These are phyloP conservation scores for Stichopus chloronotus DNA, from an alignment of 35 echinoderm and acorn worm genomes.

Conservation along the genomic window DNA sequence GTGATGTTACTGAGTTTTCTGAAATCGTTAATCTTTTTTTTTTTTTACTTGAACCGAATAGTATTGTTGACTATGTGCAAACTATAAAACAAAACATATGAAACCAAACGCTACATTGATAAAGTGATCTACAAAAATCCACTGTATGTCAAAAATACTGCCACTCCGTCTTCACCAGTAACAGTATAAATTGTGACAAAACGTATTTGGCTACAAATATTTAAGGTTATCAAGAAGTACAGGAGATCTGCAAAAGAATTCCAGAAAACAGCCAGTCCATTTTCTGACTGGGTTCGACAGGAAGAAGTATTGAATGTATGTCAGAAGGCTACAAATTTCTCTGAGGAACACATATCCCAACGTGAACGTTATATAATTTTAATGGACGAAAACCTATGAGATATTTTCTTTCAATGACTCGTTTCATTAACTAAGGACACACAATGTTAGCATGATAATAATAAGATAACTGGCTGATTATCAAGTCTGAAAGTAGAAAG, in stretches of 20 bases:
- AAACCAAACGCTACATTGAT: conserved; percentile 3
- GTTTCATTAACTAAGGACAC: neutral
- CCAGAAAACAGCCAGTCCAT: neutral
- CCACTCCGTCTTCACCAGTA: neutral
- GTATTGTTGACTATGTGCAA: neutral
- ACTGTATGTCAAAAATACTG: neutral
- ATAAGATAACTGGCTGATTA: neutral
- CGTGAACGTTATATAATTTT: neutral
- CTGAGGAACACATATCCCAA: neutral
- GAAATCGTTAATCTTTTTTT: neutral
- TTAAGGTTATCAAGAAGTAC: neutral
- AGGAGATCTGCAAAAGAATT: neutral
- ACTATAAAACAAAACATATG: neutral
- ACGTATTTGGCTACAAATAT: neutral
- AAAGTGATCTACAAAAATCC: neutral
- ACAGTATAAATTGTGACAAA: neutral
- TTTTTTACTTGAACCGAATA: neutral
- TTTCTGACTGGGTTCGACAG: neutral
- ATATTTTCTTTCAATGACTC: neutral
- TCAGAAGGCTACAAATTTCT: neutral
- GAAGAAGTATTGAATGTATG: neutral
- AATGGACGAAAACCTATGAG: conserved; percentile 10
- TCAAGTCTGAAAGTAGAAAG: neutral
- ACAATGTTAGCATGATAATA: conserved; percentile 9
- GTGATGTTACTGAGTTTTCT: neutral